Conservation (phyloP, 1,140 invertebrate genomes). For the Pollicipes pollicipes region DNA sequence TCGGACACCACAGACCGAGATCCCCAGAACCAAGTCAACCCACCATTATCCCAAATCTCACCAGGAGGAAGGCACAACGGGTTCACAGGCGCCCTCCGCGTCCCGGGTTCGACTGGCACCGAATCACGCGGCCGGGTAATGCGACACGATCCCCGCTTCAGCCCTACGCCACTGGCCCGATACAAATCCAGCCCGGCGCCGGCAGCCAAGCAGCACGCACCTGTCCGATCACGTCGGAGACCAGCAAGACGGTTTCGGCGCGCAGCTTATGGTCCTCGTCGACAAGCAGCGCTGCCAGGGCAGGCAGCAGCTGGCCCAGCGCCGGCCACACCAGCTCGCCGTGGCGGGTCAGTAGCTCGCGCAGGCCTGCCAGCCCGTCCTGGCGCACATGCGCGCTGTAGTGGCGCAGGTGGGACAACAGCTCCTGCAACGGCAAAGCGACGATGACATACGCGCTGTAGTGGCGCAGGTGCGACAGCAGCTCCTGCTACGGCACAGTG, state of each 20-base stretch:
- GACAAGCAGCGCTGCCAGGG: constrained; percentile 43
- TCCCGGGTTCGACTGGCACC: no score
- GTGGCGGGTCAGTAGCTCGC: constrained; percentile 41
- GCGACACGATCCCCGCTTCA: no score
- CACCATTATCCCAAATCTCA: no score
- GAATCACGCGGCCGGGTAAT: no score
- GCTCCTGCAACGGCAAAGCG: constrained; percentile 38
- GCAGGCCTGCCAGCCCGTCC: constrained; percentile 49
- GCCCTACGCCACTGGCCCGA: no score
- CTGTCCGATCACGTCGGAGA: constrained; percentile 41
- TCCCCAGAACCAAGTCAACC: no score
- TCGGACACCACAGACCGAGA: no score
- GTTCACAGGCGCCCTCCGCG: no score
- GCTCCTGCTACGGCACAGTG: constrained; percentile 38
- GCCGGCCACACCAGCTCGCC: constrained; percentile 36
- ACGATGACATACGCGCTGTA: constrained; percentile 53
- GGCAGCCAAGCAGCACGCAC: no score
- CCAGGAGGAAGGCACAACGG: no score
- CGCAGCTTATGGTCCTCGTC: constrained; percentile 53
- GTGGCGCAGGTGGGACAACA: constrained; percentile 53
- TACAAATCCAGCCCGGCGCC: no score
- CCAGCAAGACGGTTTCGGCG: constrained; percentile 42
- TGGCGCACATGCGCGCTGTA: constrained; percentile 49
- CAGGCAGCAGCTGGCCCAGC: constrained; percentile 45
- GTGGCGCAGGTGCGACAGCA: constrained; percentile 53